phyloP scores from a whole-genome alignment of 2,797 vertebrate genomes.

The Xenentodon cancila region DNA sequence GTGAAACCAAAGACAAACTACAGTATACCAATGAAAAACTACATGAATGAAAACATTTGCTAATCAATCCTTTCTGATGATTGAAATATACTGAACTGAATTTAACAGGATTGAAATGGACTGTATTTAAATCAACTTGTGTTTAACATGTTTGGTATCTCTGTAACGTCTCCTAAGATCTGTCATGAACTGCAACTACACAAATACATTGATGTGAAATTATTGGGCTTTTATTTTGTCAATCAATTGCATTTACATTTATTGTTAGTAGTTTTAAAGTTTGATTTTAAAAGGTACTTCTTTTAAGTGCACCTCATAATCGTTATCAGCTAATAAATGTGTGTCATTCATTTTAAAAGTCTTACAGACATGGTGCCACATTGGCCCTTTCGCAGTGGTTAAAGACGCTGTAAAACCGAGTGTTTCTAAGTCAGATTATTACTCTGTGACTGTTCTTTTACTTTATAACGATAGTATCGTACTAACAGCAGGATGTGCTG shows the following conservation, averaged over 20 bases:
- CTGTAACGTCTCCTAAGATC: too few relatives aligned
- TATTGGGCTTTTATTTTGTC: too few relatives aligned
- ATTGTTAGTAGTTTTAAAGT: neutral
- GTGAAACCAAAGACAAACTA: too few relatives aligned
- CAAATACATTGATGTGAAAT: too few relatives aligned
- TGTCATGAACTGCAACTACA: too few relatives aligned
- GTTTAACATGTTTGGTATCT: too few relatives aligned
- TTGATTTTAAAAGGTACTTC: neutral
- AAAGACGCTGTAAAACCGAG: neutral
- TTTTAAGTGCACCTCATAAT: neutral
- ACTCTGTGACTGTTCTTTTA: neutral
- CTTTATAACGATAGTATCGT: constrained; percentile 3
- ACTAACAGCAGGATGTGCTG: neutral
- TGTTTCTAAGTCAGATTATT: neutral
- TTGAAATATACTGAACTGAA: too few relatives aligned
- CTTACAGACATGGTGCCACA: neutral
- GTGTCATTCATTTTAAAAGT: neutral
- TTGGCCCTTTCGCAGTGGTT: neutral
- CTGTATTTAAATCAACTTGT: too few relatives aligned
- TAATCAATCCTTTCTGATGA: too few relatives aligned
- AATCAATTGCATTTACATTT: neutral
- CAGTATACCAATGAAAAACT: too few relatives aligned
- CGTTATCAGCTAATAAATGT: neutral
- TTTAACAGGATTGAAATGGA: too few relatives aligned
- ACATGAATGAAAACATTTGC: too few relatives aligned